phyloP scores from a whole-genome alignment of 2,888 invertebrate species.

The Drosophila siamana region DNA sequence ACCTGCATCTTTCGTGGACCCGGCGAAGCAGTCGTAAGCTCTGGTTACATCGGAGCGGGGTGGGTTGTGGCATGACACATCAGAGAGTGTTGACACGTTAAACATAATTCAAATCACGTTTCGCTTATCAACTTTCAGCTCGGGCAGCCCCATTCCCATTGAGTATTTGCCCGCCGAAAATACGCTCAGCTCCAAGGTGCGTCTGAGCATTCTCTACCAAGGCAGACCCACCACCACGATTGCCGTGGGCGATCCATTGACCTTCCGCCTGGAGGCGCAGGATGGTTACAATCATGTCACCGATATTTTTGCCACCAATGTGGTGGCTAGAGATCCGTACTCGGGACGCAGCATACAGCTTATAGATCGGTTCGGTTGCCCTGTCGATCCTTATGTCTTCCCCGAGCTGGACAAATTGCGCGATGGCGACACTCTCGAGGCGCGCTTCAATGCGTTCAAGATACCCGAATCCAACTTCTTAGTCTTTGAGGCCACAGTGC shows the following conservation, averaged over 20 bases:
- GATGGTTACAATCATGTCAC: conserved; percentile 95
- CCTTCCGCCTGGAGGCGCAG: conserved; percentile 94
- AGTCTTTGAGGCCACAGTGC: conserved; percentile 96
- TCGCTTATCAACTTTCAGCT: conserved; percentile 86
- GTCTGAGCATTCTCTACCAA: conserved; percentile 93
- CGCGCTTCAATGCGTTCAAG: conserved; percentile 96
- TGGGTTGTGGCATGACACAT: conserved; percentile 82
- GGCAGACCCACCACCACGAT: conserved; percentile 96
- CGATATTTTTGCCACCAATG: conserved; percentile 97
- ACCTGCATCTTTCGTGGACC: conserved; percentile 97
- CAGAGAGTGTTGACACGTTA: not conserved
- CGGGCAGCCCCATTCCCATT: conserved; percentile 96
- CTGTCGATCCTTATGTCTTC: conserved; percentile 96
- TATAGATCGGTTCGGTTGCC: conserved; percentile 95
- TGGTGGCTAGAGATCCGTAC: conserved; percentile 96
- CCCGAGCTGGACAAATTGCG: conserved; percentile 94
- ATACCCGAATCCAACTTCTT: conserved; percentile 97
- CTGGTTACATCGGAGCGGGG: conserved; percentile 96
- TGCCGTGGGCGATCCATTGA: conserved; percentile 96
- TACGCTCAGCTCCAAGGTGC: conserved; percentile 94
- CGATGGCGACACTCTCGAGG: conserved; percentile 94
- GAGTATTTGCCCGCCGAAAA: conserved; percentile 97
- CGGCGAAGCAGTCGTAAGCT: conserved; percentile 96
- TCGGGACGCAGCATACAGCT: conserved; percentile 95
- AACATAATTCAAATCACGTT: not conserved